Evolutionary conservation across 2,888 invertebrate genomes (phyloP).

Genomic region (Chymomyza fuscimana): DNA sequence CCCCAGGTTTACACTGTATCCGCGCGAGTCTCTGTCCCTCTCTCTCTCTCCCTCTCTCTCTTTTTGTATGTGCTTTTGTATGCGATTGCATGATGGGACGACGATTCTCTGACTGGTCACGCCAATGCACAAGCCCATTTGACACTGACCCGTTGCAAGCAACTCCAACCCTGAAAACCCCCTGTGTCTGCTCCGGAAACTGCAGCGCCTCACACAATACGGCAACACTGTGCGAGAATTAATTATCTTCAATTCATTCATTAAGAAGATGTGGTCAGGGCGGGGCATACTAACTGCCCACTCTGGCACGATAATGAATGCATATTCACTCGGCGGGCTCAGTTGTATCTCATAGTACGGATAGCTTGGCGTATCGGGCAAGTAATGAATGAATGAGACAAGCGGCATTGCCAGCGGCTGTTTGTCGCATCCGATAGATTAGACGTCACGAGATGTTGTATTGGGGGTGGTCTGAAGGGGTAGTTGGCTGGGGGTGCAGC

Average conservation of each 20-base stretch:
- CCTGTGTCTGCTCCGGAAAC: constrained; percentile 28
- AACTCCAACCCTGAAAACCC: constrained; percentile 18
- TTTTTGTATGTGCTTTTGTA: too few relatives aligned
- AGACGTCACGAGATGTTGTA: constrained; percentile 44
- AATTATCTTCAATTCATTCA: constrained; percentile 75
- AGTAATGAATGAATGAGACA: constrained; percentile 58
- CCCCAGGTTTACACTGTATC: too few relatives aligned
- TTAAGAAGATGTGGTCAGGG: constrained; percentile 61
- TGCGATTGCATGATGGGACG: constrained; percentile 30
- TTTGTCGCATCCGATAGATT: constrained; percentile 11
- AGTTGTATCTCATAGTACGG: constrained; percentile 55
- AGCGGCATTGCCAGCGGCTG: background rate
- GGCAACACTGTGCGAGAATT: constrained; percentile 51
- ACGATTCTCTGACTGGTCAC: constrained; percentile 13
- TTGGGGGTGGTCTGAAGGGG: background rate
- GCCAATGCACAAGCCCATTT: constrained; percentile 19
- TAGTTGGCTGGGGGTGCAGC: background rate
- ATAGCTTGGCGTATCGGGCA: constrained; percentile 27
- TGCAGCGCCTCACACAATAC: constrained; percentile 50
- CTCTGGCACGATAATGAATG: constrained; percentile 62
- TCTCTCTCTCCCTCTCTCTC: too few relatives aligned
- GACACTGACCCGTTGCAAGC: constrained; percentile 32
- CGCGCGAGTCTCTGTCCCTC: too few relatives aligned
- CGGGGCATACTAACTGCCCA: background rate
- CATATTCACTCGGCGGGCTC: constrained; percentile 49